Evolutionary conservation across 2,888 invertebrate species (phyloP).

Genomic region (Thera britannica): DNA sequence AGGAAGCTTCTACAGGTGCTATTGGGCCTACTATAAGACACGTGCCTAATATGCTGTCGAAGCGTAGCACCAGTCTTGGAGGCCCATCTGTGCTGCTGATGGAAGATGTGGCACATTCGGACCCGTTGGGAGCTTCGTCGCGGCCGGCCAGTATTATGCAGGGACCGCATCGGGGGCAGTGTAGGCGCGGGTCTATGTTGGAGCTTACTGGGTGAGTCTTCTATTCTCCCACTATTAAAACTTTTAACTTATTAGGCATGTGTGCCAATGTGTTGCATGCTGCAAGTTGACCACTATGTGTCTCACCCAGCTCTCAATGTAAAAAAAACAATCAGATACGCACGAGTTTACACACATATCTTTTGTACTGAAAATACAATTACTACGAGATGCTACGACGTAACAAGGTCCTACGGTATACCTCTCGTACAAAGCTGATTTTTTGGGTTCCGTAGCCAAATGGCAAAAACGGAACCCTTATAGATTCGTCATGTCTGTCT

Average conservation of each 20-base stretch:
- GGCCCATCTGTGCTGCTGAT: constrained; percentile 85
- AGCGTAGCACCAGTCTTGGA: constrained; percentile 77
- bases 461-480: too few species aligned
- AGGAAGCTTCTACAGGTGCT: constrained; percentile 72
- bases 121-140: constrained; percentile 86
- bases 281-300: background rate
- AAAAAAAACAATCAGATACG: background rate
- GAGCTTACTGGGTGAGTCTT: constrained; percentile 89
- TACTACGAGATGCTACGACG: constrained; percentile 8
- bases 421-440: too few species aligned
- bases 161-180: constrained; percentile 87
- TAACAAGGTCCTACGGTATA: background rate
- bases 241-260: too few species aligned
- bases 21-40: constrained; percentile 57
- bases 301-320: background rate
- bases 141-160: constrained; percentile 85
- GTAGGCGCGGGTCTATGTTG: constrained; percentile 92
- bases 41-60: constrained; percentile 71
- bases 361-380: constrained; percentile 3
- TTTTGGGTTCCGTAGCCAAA: too few species aligned
- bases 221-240: too few species aligned
- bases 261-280: background rate
- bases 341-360: constrained; percentile 9
- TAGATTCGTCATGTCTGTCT: too few species aligned
- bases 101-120: constrained; percentile 85